Evolutionary conservation across 1,140 invertebrate genomes (phyloP), one percentile per base, ranked within the genome.

Genomic region (Propsilocerus akamusi): DNA sequence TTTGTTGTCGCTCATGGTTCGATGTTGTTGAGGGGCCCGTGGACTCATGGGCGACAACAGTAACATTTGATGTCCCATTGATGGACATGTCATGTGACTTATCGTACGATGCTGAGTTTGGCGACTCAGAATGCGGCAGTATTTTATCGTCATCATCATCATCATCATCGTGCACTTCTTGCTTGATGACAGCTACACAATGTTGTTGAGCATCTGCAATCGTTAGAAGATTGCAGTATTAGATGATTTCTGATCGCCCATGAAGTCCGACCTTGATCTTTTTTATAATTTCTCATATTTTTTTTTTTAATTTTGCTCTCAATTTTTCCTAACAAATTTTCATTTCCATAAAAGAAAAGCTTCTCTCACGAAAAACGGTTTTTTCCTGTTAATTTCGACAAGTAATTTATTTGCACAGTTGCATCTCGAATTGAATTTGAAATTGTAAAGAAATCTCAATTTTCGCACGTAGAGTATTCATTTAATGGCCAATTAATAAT

Each of bases 191-290:
- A 17, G 32, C 25, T 14, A 46, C 49, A 25, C 17, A 50, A n/a
- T 46, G 11, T 14, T 48, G 30, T 52, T 52, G 51, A 48, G 26
- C 32, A 52, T 52, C 48, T 52, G 51, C 51, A 49, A 49, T 25
- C 47, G 24, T n/a, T 41, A n/a, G 17, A 25, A 24, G 26, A 52
- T 48, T 32, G 48, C 48, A 49, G 14, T 32, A n/a, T 49, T 49
- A 49, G 48, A 49, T 30, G 20, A 49, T 46, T 46, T 46, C 14
- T 46, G 23, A 46, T 46, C 37, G 23, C 23, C 23, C 26, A 49
- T 26, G 32, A 11, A 14, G 17, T 50, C 26, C n/a, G 12, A 25
- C 25, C 26, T 22, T 49, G 28, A 49, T 25, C 25, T 30, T 49
- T 3, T 14, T n/a, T 3, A 12, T 5, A 8, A 14, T 48, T 48